Evolutionary conservation across 2,888 invertebrate genomes (phyloP), one percentile per base, ranked within the genome.

Genomic region (Lordiphosa fenestrarum): DNA sequence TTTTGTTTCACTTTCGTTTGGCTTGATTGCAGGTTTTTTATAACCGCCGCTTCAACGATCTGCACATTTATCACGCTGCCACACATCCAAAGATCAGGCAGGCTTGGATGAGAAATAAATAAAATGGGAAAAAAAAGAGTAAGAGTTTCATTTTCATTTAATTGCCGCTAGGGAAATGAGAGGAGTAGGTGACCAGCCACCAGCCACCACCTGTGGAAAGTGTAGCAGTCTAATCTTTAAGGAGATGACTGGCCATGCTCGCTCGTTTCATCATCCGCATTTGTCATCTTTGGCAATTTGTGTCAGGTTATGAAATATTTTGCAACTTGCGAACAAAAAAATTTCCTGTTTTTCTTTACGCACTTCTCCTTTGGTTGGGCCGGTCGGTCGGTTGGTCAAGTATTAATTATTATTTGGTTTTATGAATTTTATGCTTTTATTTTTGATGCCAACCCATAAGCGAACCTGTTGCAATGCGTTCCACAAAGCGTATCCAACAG

Each of bases 1-100:
- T 76, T 73, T 76, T 73, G 73, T 76, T 78, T 82, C 86, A 85
- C 86, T 86, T 86, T 86, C 86, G 71, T 83, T 86, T 82, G 65
- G 47, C 59, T 62, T 75, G 84, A 77, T 84, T 81, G 78, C 71
- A 69, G 82, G 77, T 69, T 81, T 77, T 80, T 80, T 82, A 36
- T 35, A 13, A 40, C 47, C 30, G 41, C 42, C 42, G 38, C 23
- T 37, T 51, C 41, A 35, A 47, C 36, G 25, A 55, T 69, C 69
- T 60, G 69, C 68, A 72, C 83, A 76, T 77, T 85, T 84, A 86
- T 83, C 80, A 85, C 73, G 73, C 67, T 84, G 80, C 73, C 73
- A 73, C 74, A 80, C 71, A 73, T 75, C 66, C 64, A 57, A 53
- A 63, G 53, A 60, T 60, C 59, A 57, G 56, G 40, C 50, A 36